A percentile compares a stretch with the other conserved stretches of the same genome.
Conservation (phyloP, 2,797 vertebrate genomes). For the Huso huso region DNA sequence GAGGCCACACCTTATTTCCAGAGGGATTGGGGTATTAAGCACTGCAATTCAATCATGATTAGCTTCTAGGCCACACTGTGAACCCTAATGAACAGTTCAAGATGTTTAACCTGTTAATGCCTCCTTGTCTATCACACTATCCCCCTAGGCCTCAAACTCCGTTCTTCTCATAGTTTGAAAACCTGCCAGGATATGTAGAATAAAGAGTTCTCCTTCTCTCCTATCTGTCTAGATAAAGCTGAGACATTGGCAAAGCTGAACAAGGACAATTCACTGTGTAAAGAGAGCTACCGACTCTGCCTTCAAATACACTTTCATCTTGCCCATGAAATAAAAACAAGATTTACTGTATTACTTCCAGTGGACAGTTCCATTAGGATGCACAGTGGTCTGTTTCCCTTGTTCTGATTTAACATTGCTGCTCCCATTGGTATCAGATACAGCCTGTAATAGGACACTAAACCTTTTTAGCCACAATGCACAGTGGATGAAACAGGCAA, state of each 20-base stretch:
- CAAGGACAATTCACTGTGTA: conserved; percentile 73
- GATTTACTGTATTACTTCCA: conserved; percentile 44
- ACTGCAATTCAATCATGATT: no score
- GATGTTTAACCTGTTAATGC: no score
- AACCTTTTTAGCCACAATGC: no score
- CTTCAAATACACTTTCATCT: conserved; percentile 64
- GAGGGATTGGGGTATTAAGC: no score
- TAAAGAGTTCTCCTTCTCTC: conserved; percentile 28
- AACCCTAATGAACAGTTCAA: no score
- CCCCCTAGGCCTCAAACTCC: no score
- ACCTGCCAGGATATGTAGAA: no score
- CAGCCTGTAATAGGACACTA: conserved; percentile 8
- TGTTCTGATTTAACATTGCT: conserved; percentile 6
- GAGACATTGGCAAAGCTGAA: conserved; percentile 51
- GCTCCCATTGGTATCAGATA: conserved; percentile 4
- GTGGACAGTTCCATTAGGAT: conserved; percentile 42
- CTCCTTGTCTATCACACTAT: no score
- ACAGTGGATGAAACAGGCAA: no score
- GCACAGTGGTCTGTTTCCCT: conserved; percentile 9
- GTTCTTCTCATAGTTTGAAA: no score
- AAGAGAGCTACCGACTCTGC: conserved; percentile 53
- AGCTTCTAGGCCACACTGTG: no score
- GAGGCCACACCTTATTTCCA: no score
- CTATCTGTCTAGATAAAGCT: conserved; percentile 51
- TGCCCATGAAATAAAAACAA: conserved; percentile 31